Evolutionary conservation across 2,888 invertebrate genomes (phyloP).

Genomic region (Caenorhabditis wallacei): DNA sequence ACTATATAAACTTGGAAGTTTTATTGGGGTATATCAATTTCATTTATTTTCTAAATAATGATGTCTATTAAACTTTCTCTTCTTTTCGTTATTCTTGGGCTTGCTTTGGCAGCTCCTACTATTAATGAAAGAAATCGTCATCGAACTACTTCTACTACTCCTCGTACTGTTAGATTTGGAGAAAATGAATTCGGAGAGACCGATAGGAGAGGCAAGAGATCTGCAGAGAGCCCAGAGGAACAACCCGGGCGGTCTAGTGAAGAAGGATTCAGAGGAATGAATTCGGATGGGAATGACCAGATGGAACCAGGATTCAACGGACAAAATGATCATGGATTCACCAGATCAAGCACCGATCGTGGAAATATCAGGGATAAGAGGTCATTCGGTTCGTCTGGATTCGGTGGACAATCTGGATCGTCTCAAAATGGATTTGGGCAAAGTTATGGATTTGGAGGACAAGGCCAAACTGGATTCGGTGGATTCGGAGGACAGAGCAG

Average conservation of each 20-base stretch:
- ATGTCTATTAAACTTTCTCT: conserved; percentile 14
- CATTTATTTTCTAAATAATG: neutral
- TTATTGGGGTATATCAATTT: conserved; percentile 20
- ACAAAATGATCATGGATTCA: conserved; percentile 1
- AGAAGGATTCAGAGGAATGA: neutral
- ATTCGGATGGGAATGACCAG: neutral
- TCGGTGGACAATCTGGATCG: neutral
- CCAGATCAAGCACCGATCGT: neutral
- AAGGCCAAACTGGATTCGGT: conserved; percentile 3
- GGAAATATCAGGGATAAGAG: conserved; percentile 3
- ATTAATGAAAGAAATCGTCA: neutral
- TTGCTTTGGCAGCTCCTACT: conserved; percentile 10
- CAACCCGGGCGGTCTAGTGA: neutral
- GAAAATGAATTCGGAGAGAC: neutral
- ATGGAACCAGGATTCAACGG: neutral
- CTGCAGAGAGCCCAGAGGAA: neutral
- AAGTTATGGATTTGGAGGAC: neutral
- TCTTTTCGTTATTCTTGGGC: neutral
- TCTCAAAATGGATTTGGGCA: conserved; percentile 6
- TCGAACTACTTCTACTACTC: neutral
- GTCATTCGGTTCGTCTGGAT: neutral
- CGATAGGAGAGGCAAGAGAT: neutral
- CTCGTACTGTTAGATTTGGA: neutral
- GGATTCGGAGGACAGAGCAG: too few relatives aligned
- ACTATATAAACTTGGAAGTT: conserved; percentile 4